These are phyloP conservation scores for Scylla paramamosain DNA, from an alignment of 1,140 invertebrate species.

Conservation along the genomic window DNA sequence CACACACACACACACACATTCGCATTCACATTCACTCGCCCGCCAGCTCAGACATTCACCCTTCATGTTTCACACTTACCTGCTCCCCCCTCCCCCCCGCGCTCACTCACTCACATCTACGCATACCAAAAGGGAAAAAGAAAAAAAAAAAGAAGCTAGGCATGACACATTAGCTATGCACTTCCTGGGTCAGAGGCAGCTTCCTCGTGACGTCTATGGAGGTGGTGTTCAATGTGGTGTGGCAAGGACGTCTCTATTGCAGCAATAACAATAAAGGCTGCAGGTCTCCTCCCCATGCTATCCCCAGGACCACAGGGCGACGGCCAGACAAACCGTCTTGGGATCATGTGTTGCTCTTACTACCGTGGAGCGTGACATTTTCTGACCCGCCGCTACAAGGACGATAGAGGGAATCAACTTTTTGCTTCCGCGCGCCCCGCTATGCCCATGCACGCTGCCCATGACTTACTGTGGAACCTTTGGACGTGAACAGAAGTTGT, in stretches of 20 bases:
- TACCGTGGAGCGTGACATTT: background rate
- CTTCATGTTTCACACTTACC: background rate
- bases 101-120: background rate
- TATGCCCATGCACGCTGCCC: background rate
- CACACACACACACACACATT: conserved; percentile 34
- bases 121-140: background rate
- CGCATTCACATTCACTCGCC: background rate
- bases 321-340: background rate
- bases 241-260: background rate
- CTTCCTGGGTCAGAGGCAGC: background rate
- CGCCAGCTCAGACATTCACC: background rate
- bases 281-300: background rate
- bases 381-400: background rate
- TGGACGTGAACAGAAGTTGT: background rate
- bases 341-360: background rate
- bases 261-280: conserved; percentile 1
- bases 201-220: background rate
- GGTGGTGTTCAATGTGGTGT: background rate
- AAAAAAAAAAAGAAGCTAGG: background rate
- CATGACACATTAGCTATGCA: background rate
- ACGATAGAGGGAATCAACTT: background rate
- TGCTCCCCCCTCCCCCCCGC: background rate
- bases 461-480: background rate
- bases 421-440: background rate
- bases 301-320: background rate